Evolutionary conservation across 35 echinoderm and acorn worm species (phyloP), one percentile per base, ranked within the genome.

Genomic region (Stichopus chloronotus): DNA sequence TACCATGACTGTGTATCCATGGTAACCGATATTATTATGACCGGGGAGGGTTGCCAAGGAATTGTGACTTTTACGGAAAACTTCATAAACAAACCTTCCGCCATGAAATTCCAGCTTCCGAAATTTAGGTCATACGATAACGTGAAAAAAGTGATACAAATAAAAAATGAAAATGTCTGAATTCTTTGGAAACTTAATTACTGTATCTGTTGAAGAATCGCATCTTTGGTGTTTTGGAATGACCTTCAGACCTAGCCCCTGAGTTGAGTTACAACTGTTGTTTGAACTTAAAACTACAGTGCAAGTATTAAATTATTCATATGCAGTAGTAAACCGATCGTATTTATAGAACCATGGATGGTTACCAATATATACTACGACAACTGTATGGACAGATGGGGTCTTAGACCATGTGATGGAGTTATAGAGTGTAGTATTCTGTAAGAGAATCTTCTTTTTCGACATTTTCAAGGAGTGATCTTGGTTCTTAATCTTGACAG

Each of bases 21-120:
- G 52, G 82, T 56, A 85, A 85, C 82, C 57, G 16, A 58, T n/a
- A 85, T 85, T 85, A 85, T 85, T 85, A 85, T 85, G 82, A 85
- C 82, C 82, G 82, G 55, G 82, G 54, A 85, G 82, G 82, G 82
- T 58, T 85, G 55, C 20, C 56, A 85, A 56, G 55, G 82, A 23
- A 85, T 84, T 84, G 30, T 84, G 81, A 84, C 30, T 85, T 85
- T 74, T 85, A 85, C 82, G 54, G 22, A 56, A 85, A 11, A 85
- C 56, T 85, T 58, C 57, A 58, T 58, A 85, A 85, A 85, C 57
- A 85, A 85, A 85, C 58, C 82, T 85, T 58, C 17, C 16, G 21
- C 17, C 21, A 85, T 58, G 55, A 58, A 85, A 85, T 85, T 58
- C 69, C 17, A n/a, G 17, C 22, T 74, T 85, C 57, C 55, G 57